Percentiles rank a stretch among this genome's conserved stretches.
phyloP scores from a whole-genome alignment of 2,113 vertebrate species.

The Anhinga rufa region DNA sequence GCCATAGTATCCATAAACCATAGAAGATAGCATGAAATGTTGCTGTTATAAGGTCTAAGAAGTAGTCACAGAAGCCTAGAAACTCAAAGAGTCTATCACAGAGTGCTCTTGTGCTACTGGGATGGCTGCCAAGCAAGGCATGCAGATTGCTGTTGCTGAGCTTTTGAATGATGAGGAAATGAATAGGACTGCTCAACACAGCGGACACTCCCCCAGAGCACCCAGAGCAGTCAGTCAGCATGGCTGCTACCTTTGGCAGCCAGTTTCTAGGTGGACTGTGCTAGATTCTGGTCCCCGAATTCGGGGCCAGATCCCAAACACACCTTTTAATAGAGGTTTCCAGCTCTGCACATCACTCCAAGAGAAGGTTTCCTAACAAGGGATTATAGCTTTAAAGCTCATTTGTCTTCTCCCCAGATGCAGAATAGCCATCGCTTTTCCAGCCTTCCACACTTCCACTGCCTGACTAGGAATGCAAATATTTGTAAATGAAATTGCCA shows the following conservation, averaged over 20 bases:
- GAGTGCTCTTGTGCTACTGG: constrained; percentile 17
- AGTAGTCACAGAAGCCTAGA: neutral
- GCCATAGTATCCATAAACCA: neutral
- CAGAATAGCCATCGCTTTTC: neutral
- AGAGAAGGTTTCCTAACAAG: neutral
- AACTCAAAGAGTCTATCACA: neutral
- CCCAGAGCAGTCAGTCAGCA: neutral
- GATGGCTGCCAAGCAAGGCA: neutral
- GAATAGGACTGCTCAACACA: neutral
- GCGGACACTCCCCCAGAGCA: neutral
- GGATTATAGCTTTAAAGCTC: neutral
- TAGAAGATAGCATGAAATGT: neutral
- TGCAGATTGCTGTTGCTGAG: neutral
- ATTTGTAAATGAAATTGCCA: neutral
- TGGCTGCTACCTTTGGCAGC: neutral
- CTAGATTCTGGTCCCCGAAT: neutral
- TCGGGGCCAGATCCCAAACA: neutral
- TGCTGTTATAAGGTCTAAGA: neutral
- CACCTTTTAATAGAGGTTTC: neutral
- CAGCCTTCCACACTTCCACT: neutral
- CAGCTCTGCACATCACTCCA: neutral
- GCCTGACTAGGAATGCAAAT: neutral
- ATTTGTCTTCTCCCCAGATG: neutral
- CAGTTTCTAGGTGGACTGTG: neutral
- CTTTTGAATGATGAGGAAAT: neutral